Evolutionary conservation across 2,113 vertebrate genomes (phyloP).

Genomic region (Zeus faber): DNA sequence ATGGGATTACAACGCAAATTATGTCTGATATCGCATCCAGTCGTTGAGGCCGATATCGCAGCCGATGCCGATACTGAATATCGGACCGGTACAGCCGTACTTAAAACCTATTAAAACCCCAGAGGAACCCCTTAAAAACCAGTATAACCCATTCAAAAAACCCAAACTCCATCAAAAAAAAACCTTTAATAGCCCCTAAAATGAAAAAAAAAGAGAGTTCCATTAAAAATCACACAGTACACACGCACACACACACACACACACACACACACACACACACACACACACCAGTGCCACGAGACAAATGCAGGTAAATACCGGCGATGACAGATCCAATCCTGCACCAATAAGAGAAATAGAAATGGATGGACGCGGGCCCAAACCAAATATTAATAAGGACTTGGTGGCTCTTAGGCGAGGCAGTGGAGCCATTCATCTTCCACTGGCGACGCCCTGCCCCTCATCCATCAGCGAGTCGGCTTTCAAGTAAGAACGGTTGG

Average conservation of each 20-base stretch:
- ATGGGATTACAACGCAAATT: too few species aligned
- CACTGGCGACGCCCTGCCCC: conserved; percentile 72
- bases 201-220: background rate
- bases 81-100: too few species aligned
- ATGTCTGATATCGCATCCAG: too few species aligned
- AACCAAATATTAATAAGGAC: conserved; percentile 79
- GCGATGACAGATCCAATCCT: conserved; percentile 75
- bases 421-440: conserved; percentile 73
- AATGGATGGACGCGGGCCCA: conserved; percentile 65
- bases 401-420: conserved; percentile 70
- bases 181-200: background rate
- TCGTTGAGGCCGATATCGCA: too few species aligned
- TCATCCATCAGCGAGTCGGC: conserved; percentile 75
- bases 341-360: conserved; percentile 65
- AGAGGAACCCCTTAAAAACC: too few species aligned
- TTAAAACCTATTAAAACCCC: too few species aligned
- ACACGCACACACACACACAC: background rate
- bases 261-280: background rate
- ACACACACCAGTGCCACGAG: conserved; percentile 49
- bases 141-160: too few species aligned
- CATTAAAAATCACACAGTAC: background rate
- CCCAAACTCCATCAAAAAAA: too few species aligned
- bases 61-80: too few species aligned
- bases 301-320: conserved; percentile 73
- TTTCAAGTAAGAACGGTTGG: conserved; percentile 73